Evolutionary conservation across 2,888 invertebrate genomes (phyloP).

Genomic region (Thymelicus sylvestris): DNA sequence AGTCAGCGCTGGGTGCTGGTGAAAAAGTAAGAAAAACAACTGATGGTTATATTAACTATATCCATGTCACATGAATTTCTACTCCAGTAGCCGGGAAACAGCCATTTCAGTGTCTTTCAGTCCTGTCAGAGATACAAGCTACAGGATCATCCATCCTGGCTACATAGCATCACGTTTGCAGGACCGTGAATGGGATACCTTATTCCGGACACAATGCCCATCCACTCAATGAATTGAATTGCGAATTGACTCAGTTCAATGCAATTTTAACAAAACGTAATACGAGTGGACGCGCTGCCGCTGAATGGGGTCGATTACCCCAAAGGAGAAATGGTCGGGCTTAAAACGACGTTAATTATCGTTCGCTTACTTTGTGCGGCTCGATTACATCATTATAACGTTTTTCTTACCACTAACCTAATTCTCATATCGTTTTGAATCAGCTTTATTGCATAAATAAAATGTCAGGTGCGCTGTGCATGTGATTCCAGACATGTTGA

Average conservation of each 20-base stretch:
- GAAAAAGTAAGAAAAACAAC: no score
- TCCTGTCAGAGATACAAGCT: no score
- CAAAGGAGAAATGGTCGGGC: slow-evolving; percentile 27
- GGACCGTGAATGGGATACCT: background rate
- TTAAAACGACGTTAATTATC: slow-evolving; percentile 18
- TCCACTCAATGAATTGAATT: slow-evolving; percentile 38
- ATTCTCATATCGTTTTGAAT: background rate
- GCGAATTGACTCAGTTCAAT: slow-evolving; percentile 40
- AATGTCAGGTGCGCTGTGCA: no score
- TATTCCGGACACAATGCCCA: slow-evolving; percentile 23
- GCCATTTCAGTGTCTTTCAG: no score
- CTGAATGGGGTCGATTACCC: slow-evolving; percentile 30
- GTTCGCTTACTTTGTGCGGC: slow-evolving; percentile 4
- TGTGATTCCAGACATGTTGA: background rate
- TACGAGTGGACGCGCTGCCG: slow-evolving; percentile 15
- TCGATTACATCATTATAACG: background rate
- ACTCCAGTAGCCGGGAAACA: no score
- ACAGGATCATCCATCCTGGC: no score
- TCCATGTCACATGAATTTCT: no score
- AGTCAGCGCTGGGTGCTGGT: no score
- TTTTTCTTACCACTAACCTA: slow-evolving; percentile 3
- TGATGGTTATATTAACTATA: no score
- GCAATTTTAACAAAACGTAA: slow-evolving; percentile 38
- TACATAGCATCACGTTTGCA: background rate
- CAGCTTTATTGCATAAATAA: background rate